A percentile compares a stretch with the other conserved stretches of the same genome.
phyloP scores from a whole-genome alignment of 2,888 invertebrate species.

The Oscheius myriophilus region DNA sequence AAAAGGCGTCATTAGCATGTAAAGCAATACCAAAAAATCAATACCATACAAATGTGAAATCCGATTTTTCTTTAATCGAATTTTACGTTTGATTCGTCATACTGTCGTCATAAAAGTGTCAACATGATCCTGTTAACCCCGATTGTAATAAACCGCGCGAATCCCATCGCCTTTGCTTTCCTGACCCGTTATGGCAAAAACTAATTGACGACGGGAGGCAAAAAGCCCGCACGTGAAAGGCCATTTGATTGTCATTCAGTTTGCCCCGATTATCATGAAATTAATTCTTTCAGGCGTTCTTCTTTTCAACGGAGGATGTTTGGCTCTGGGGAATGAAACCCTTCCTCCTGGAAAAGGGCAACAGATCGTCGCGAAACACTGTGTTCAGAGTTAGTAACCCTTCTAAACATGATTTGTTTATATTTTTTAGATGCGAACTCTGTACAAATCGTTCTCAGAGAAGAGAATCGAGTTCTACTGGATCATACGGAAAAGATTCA shows the following conservation, averaged over 20 bases:
- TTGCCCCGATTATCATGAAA: not conserved
- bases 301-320: constrained; percentile 7
- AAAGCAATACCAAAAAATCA: too few species aligned
- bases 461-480: constrained; percentile 20
- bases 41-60: too few species aligned
- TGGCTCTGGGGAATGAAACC: constrained; percentile 9
- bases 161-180: too few species aligned
- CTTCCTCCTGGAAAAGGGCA: not conserved
- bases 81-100: too few species aligned
- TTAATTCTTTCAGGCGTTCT: constrained; percentile 16
- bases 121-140: too few species aligned
- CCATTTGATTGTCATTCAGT: not conserved
- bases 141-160: too few species aligned
- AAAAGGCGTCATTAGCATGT: too few species aligned
- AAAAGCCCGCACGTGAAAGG: too few species aligned
- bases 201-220: too few species aligned
- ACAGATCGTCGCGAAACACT: constrained; percentile 38
- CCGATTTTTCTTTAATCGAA: too few species aligned
- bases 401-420: not conserved
- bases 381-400: constrained; percentile 33
- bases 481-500: constrained; percentile 37
- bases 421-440: constrained; percentile 5
- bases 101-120: too few species aligned
- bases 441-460: constrained; percentile 2
- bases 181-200: too few species aligned